Evolutionary conservation across 2,113 vertebrate species (phyloP), one percentile per base, ranked within the genome.

Genomic region (Tragelaphus strepsiceros): DNA sequence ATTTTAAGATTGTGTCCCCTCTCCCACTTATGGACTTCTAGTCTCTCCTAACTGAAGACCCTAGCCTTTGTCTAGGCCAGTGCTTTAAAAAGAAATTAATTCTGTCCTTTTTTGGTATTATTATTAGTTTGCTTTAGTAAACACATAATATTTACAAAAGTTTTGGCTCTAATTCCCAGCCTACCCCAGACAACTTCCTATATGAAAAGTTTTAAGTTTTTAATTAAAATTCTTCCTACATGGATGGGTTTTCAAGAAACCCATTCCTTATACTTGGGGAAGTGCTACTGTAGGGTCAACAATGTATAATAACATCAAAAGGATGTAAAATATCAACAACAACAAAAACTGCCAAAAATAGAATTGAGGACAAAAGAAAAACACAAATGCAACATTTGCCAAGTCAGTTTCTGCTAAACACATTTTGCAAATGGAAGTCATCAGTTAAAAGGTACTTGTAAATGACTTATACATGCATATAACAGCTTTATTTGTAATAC

Each of bases 261-360:
- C 62, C 30, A 94, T 96, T 98, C 53, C 59, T 61, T 54, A 54
- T 91, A 64, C n/a, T 90, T 46, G 32, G 43, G 87, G 90, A 95
- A 88, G 84, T 74, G 11, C 83, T 71, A 88, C 58, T 91, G 39
- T 59, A 92, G 32, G 53, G 83, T 88, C 87, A 93, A 94, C 82
- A 94, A 78, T 71, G 51, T 46, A 6, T 59, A 97, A 96, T 77
- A 93, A 97, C 21, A 97, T 92, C 90, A 96, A 96, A 92, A 97
- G 87, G 62, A 95, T 92, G 39, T 92, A 95, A 96, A 96, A 90
- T 22, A 94, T 53, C 93, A 98, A 24, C 85, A 97, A 91, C 90
- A 97, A 95, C 61, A 96, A 93, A 97, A 97, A 90, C 71, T 93
- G 51, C 67, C 82, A 2, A 88, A 94, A 98, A 98, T 90, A 96